Conservation (phyloP, 2,888 invertebrate species). For the Anorthoa munda region DNA sequence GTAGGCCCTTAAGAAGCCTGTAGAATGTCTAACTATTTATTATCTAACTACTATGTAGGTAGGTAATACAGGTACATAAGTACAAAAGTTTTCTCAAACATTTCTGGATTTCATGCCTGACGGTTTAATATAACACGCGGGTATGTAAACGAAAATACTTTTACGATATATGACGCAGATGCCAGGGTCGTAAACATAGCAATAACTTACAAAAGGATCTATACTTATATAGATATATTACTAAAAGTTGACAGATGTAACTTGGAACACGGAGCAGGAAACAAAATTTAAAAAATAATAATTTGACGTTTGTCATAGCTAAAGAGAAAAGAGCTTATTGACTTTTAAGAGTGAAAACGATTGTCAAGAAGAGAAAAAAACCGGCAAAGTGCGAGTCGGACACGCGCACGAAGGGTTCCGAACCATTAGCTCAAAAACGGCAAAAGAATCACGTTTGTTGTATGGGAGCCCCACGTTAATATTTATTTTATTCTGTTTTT, state of each 20-base stretch:
- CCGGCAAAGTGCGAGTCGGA: no score
- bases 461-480: no score
- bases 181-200: constrained; percentile 39
- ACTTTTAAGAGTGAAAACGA: no score
- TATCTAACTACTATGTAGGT: background rate
- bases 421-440: no score
- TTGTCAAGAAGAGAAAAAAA: no score
- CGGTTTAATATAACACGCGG: constrained; percentile 7
- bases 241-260: constrained; percentile 17
- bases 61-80: background rate
- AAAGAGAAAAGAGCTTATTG: no score
- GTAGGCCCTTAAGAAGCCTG: no score
- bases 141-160: constrained; percentile 30
- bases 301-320: background rate
- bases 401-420: no score
- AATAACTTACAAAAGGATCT: constrained; percentile 13
- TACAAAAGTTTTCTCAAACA: constrained; percentile 1
- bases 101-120: background rate
- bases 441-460: no score
- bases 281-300: background rate
- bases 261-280: background rate
- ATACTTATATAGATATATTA: background rate
- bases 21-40: no score
- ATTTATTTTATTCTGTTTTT: no score
- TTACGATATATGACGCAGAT: constrained; percentile 48